A percentile compares a stretch with the other conserved stretches of the same genome.
phyloP scores from a whole-genome alignment of 2,888 invertebrate species.

The Elegia similella region DNA sequence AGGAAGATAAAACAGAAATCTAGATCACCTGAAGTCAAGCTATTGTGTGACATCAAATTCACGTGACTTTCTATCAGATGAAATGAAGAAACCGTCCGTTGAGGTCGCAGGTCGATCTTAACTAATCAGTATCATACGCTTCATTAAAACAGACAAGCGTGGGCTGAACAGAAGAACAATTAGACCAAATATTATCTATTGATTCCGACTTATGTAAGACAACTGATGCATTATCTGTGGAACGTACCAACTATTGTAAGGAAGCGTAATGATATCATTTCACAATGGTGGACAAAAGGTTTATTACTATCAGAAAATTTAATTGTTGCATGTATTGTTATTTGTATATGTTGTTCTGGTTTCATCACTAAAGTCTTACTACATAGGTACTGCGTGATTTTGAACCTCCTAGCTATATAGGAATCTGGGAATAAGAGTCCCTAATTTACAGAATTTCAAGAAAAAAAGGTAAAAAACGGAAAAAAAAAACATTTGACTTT shows the following conservation, averaged over 20 bases:
- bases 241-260: slow-evolving; percentile 2
- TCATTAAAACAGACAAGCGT: slow-evolving; percentile 19
- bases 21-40: not conserved
- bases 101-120: slow-evolving; percentile 24
- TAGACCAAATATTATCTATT: slow-evolving; percentile 26
- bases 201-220: slow-evolving; percentile 20
- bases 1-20: not conserved
- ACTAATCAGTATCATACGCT: slow-evolving; percentile 16
- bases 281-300: not conserved
- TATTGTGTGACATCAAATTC: slow-evolving; percentile 5
- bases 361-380: not conserved
- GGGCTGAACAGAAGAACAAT: slow-evolving; percentile 29
- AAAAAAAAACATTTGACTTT: too few relatives aligned
- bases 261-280: not conserved
- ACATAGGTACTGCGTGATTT: too few relatives aligned
- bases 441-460: too few relatives aligned
- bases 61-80: slow-evolving; percentile 5
- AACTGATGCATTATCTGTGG: slow-evolving; percentile 4
- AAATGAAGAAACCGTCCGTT: slow-evolving; percentile 8
- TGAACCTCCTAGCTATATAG: too few relatives aligned
- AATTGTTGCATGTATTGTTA: not conserved
- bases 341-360: too few relatives aligned
- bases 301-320: not conserved
- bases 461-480: too few relatives aligned
- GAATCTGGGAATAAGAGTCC: too few relatives aligned